Base-by-base conservation (phyloP, 2,113 vertebrate genomes). In the Pipa parva region DNA sequence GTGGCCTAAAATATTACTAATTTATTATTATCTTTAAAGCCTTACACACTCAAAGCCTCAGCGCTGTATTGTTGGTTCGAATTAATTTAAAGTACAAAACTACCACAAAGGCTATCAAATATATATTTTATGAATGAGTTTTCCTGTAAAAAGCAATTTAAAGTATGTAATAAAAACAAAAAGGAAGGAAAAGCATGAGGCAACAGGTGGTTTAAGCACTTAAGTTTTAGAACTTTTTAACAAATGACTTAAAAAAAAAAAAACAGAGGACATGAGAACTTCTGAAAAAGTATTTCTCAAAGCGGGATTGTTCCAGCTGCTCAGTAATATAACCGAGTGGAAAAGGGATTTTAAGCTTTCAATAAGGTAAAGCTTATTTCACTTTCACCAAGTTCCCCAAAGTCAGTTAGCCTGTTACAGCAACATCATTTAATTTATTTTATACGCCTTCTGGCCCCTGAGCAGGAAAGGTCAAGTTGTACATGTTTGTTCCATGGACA, bases 291-390 rank as follows among this genome's bases (percentile, higher is more conserved):
- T 63, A 75, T 25, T 48, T 50, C 45, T 63, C 68, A 58, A 52
- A 63, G 50, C 4, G 2, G 28, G 36, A 39, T 17, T 37, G 59
- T 17, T 51, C 12, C 54, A 31, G 13, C 55, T 65, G 37, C 70
- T 67, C 46, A 33, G 26, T 24, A 17, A 17, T 20, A 11, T 7
- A 11, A 45, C 52, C 45, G 27, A 37, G 27, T 25, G 42, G 79
- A 59, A 25, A 39, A 72, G 77, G 8, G 52, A 55, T 71, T 77
- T 76, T 24, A 66, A 54, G 29, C 18, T 74, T n/a, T 75, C 26
- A 25, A 0, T 7, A 50, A 63, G 13, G 48, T 51, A 36, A 50
- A 37, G 1, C 49, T 56, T 7, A 59, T 45, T 15, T 59, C 21
- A 56, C 18, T 31, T 72, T 51, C 50, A 33, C 13, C 26, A 54